Conservation (phyloP, 2,797 vertebrate species). For the Ciconia nigra region DNA sequence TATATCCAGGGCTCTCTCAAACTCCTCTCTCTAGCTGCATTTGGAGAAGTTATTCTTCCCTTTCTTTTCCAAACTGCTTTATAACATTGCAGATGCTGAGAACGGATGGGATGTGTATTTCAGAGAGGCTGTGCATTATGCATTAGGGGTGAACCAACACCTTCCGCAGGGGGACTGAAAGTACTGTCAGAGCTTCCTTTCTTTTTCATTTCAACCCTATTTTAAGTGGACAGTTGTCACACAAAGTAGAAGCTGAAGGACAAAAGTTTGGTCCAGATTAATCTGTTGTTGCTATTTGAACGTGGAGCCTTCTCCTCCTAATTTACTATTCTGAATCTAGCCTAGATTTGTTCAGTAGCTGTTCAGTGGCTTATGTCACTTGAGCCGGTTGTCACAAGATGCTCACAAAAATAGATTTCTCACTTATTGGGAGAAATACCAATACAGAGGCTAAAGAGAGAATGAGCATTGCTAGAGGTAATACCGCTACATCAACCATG, state of each 20-base stretch:
- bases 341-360: conserved; percentile 36
- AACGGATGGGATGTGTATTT: not conserved
- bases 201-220: not conserved
- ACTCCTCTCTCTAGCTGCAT: conserved; percentile 24
- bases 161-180: not conserved
- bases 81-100: not conserved
- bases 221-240: conserved; percentile 1
- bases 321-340: conserved; percentile 25
- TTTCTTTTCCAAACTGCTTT: conserved; percentile 17
- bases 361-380: conserved; percentile 2
- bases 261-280: not conserved
- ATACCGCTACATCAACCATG: not conserved
- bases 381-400: conserved; percentile 4
- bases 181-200: not conserved
- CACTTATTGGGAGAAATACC: conserved; percentile 35
- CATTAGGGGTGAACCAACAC: conserved; percentile 7
- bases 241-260: not conserved
- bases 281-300: not conserved
- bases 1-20: conserved; percentile 31
- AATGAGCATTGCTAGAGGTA: not conserved
- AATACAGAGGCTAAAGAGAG: not conserved
- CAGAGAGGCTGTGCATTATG: not conserved
- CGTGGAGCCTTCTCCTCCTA: not conserved
- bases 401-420: conserved; percentile 34
- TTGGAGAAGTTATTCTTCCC: conserved; percentile 44